These are phyloP conservation scores for Phataginus tetradactyla DNA, from an alignment of 2,797 vertebrate genomes.

Conservation along the genomic window DNA sequence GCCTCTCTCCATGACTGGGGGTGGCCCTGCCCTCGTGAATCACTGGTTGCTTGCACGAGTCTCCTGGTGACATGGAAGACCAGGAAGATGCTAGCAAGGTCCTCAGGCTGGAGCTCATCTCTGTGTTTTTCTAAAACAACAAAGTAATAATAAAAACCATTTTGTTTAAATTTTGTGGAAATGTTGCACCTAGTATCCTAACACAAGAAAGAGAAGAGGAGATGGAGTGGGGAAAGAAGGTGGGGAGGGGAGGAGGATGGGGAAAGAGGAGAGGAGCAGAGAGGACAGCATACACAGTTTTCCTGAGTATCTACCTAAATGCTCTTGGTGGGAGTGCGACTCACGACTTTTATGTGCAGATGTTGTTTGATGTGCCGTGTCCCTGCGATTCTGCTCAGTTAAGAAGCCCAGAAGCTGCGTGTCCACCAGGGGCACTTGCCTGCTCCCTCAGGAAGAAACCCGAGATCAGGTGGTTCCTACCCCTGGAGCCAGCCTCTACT, in stretches of 20 bases:
- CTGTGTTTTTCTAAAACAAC: background rate
- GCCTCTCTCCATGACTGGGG: background rate
- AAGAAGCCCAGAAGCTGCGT: background rate
- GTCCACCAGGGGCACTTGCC: background rate
- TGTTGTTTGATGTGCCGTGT: background rate
- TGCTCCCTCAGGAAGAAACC: background rate
- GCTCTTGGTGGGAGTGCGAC: background rate
- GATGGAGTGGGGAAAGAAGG: rapidly evolving
- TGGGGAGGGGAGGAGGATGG: rapidly evolving
- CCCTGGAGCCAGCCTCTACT: no score
- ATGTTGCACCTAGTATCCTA: background rate
- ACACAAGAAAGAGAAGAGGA: background rate
- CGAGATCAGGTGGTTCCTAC: background rate
- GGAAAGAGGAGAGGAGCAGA: no score
- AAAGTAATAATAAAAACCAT: background rate
- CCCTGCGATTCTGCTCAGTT: background rate
- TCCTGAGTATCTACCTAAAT: background rate
- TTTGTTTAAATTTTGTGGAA: background rate
- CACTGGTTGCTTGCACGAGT: background rate
- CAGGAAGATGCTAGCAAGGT: background rate
- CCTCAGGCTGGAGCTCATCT: background rate
- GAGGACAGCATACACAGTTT: background rate
- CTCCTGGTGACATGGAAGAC: background rate
- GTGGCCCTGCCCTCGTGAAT: no score
- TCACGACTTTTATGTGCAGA: background rate